A percentile compares a stretch with the other conserved stretches of the same genome.
Evolutionary conservation across 2,113 vertebrate species (phyloP).

Genomic region (Accipiter cooperii): DNA sequence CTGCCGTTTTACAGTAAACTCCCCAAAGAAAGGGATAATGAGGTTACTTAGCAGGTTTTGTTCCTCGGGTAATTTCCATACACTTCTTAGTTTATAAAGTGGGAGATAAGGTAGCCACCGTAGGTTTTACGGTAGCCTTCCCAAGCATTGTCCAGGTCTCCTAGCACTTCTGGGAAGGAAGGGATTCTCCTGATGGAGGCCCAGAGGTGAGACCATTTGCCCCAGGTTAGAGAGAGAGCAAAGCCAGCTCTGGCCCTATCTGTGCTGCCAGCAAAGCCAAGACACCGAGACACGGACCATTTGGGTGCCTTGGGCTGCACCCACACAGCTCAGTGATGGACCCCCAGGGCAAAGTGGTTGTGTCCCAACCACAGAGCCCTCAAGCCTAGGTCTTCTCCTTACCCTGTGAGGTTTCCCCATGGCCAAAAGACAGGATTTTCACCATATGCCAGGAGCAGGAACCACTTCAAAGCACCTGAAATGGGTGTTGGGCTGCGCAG

Average conservation of each 20-base stretch:
- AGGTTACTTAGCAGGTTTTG: conserved; percentile 16
- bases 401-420: background rate
- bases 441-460: background rate
- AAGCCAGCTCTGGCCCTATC: background rate
- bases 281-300: background rate
- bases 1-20: conserved; percentile 19
- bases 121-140: background rate
- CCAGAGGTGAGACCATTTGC: background rate
- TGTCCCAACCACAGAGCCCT: background rate
- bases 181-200: background rate
- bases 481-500: rapidly evolving
- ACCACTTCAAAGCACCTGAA: background rate
- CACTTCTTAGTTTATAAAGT: background rate
- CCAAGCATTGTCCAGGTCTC: background rate
- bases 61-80: background rate
- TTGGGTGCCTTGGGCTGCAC: background rate
- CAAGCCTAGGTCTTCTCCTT: background rate
- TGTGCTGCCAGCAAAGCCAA: background rate
- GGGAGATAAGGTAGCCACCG: background rate
- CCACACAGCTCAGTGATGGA: background rate
- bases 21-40: background rate
- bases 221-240: background rate
- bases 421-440: background rate
- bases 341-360: background rate
- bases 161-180: background rate